Base-by-base conservation (phyloP, 2,888 invertebrate genomes). In the Eupithecia exiguata region DNA sequence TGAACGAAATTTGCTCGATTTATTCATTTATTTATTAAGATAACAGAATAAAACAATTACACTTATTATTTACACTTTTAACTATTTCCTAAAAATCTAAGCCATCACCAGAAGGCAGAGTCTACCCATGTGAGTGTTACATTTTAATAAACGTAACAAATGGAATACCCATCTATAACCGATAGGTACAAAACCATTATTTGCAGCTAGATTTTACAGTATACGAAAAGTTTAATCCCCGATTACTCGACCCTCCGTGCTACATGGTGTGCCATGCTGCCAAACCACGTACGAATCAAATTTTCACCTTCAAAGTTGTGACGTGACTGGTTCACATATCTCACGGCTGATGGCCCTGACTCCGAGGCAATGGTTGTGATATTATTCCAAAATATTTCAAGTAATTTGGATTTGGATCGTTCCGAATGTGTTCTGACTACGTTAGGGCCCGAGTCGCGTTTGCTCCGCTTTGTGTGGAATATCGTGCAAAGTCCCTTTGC, bases 301-400 rank as follows among this genome's bases (percentile, higher is more conserved):
- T 84, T 78, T 83, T 80, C 81, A 83, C 83, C 82, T 83, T 82
- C 82, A 79, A 84, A 83, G 81, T 83, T 81, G 80, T 84, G 83
- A 87, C 87, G 86, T 87, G 88, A 88, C 87, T 85, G 81, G 78
- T 81, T 80, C 80, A 78, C 84, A 84, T 87, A 84, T 84, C 84
- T 86, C 82, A 21, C 25, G 43, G 30, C 61, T 25, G n/a, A 66
- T 40, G 6, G 25, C 25, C 38, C 38, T 40, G 65, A 40, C 38
- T 21, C 40, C n/a, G n/a, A 38, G n/a, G 30, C 46, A 46, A 53
- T 21, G n/a, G 21, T 53, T 61, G 61, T 25, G 25, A 61, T 30
- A 61, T 61, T 25, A 58, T 58, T 58, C 14, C 58, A 58, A 58
- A 25, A 12, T 25, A 25, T 53, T 21, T 21, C 21, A 25, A 12